Percentiles rank a stretch among this genome's conserved stretches.
phyloP scores from a whole-genome alignment of 1,140 invertebrate species.

The Eupeodes corollae region DNA sequence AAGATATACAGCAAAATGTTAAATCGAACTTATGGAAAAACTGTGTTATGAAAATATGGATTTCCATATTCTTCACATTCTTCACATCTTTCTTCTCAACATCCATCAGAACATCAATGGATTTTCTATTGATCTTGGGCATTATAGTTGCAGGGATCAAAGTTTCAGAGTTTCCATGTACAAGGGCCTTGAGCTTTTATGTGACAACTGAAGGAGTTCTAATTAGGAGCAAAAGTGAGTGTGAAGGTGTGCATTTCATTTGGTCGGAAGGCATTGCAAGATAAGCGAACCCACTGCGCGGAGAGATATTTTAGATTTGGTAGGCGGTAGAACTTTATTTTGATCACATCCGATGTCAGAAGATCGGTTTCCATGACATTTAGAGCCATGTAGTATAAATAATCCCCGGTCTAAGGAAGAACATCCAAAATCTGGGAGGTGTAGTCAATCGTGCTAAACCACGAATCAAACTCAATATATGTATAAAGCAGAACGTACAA shows the following conservation, averaged over 20 bases:
- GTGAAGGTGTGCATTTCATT: constrained; percentile 98
- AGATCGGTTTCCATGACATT: constrained; percentile 93
- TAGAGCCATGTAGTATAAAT: constrained; percentile 86
- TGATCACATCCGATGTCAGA: constrained; percentile 89
- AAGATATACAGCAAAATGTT: constrained; percentile 91
- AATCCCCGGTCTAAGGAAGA: constrained; percentile 86
- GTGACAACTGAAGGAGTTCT: constrained; percentile 93
- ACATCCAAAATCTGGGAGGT: constrained; percentile 88
- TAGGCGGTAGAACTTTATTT: constrained; percentile 85
- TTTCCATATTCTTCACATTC: constrained; percentile 91
- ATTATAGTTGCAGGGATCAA: constrained; percentile 89
- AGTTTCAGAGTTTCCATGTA: constrained; percentile 97
- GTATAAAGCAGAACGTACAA: constrained; percentile 85
- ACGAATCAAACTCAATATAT: constrained; percentile 82
- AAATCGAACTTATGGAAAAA: constrained; percentile 99
- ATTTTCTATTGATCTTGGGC: constrained; percentile 78
- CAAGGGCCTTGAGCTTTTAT: constrained; percentile 98
- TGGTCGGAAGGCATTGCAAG: constrained; percentile 82
- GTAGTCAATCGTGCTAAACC: constrained; percentile 90
- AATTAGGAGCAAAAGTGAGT: constrained; percentile 93
- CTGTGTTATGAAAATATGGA: constrained; percentile 99
- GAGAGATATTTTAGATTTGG: constrained; percentile 95
- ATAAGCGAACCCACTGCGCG: constrained; percentile 77
- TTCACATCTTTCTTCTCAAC: constrained; percentile 95
- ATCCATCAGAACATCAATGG: constrained; percentile 92